phyloP scores from a whole-genome alignment of 2,888 invertebrate genomes.

The Celastrina argiolus region DNA sequence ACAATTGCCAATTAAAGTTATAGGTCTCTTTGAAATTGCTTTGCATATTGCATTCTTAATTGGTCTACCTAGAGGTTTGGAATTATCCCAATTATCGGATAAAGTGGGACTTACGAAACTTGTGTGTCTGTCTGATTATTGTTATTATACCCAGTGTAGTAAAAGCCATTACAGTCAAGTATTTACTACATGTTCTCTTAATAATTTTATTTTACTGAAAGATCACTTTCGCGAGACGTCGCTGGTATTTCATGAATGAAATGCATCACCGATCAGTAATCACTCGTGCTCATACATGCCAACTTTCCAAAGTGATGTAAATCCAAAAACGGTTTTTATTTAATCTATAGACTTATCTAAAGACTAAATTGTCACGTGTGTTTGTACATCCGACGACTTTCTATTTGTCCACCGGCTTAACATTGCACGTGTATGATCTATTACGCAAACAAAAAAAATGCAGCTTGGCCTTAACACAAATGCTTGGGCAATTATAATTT shows the following conservation, averaged over 20 bases:
- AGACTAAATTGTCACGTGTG: background rate
- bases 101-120: too few species aligned
- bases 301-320: background rate
- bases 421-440: background rate
- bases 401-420: background rate
- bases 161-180: too few species aligned
- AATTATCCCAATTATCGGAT: too few species aligned
- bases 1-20: too few species aligned
- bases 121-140: too few species aligned
- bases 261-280: slow-evolving; percentile 9
- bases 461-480: background rate
- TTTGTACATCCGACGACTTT: background rate
- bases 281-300: background rate
- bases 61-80: too few species aligned
- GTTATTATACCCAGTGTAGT: too few species aligned
- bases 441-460: background rate
- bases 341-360: background rate
- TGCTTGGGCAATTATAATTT: background rate
- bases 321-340: background rate
- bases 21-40: too few species aligned
- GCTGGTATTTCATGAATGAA: slow-evolving; percentile 9
- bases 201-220: background rate
- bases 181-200: background rate
- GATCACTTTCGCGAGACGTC: background rate
- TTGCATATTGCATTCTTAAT: too few species aligned